Percentiles rank a stretch among this genome's conserved stretches.
These are phyloP conservation scores for Microcebus lehilahytsara DNA, from an alignment of 2,113 vertebrate species.

Conservation along the genomic window DNA sequence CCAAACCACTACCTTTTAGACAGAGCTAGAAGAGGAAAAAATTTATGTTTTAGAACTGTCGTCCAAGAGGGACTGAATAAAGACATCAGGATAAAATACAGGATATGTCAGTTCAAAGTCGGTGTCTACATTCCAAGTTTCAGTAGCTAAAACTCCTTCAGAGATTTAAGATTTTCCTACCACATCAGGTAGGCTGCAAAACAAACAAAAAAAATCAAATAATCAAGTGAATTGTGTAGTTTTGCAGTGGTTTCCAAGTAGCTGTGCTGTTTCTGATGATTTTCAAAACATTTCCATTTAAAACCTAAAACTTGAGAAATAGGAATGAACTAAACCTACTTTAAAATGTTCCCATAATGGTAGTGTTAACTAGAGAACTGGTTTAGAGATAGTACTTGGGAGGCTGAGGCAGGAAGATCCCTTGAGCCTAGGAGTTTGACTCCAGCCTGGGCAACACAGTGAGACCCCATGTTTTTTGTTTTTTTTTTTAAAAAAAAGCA, in stretches of 20 bases:
- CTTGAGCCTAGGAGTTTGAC: too few species aligned
- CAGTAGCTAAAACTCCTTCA: neutral
- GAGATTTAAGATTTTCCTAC: neutral
- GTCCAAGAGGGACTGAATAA: neutral
- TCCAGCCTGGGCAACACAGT: too few species aligned
- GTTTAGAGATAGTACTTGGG: neutral
- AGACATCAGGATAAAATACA: neutral
- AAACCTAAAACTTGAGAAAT: neutral
- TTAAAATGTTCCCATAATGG: neutral
- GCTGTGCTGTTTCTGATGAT: neutral
- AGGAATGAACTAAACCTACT: neutral
- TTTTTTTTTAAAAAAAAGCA: neutral
- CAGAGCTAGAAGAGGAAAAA: neutral
- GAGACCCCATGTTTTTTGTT: too few species aligned
- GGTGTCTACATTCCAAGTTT: neutral
- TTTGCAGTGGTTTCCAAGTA: neutral
- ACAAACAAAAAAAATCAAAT: neutral
- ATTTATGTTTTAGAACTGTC: neutral
- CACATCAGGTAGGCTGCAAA: neutral
- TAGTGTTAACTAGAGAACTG: neutral
- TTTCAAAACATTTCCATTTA: slow-evolving; percentile 31
- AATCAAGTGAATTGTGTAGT: neutral
- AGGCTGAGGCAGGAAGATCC: too few species aligned
- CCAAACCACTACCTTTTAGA: neutral
- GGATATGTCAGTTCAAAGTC: too few species aligned